phyloP scores from a whole-genome alignment of 2,888 invertebrate species.

The Mechanitis messenoides region DNA sequence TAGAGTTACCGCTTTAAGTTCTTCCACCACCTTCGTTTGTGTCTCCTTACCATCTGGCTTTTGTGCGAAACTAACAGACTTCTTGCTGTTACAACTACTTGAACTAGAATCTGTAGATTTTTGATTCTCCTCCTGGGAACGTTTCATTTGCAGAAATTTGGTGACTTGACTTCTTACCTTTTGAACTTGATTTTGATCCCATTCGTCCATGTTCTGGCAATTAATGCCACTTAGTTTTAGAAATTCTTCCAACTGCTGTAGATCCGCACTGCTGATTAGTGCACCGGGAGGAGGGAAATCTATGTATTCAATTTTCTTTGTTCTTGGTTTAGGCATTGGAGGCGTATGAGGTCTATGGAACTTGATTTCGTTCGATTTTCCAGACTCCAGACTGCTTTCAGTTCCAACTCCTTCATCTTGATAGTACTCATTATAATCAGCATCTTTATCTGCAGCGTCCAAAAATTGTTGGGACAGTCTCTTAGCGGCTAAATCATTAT shows the following conservation, averaged over 20 bases:
- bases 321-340: conserved; percentile 70
- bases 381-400: conserved; percentile 76
- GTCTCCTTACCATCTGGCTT: conserved; percentile 60
- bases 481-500: conserved; percentile 73
- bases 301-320: conserved; percentile 67
- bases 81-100: conserved; percentile 79
- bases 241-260: conserved; percentile 83
- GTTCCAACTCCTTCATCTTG: conserved; percentile 80
- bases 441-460: conserved; percentile 73
- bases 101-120: conserved; percentile 78
- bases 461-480: conserved; percentile 71
- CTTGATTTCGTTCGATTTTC: conserved; percentile 73
- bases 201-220: conserved; percentile 80
- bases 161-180: conserved; percentile 83
- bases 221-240: conserved; percentile 83
- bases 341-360: conserved; percentile 71
- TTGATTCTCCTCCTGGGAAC: conserved; percentile 80
- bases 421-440: conserved; percentile 72
- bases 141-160: conserved; percentile 82
- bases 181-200: conserved; percentile 82
- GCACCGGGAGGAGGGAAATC: conserved; percentile 72
- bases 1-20: conserved; percentile 64
- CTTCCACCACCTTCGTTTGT: conserved; percentile 71
- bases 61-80: conserved; percentile 86
- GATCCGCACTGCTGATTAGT: conserved; percentile 77